phyloP scores from a whole-genome alignment of 2,888 invertebrate genomes.

The Charanyca ferruginea region DNA sequence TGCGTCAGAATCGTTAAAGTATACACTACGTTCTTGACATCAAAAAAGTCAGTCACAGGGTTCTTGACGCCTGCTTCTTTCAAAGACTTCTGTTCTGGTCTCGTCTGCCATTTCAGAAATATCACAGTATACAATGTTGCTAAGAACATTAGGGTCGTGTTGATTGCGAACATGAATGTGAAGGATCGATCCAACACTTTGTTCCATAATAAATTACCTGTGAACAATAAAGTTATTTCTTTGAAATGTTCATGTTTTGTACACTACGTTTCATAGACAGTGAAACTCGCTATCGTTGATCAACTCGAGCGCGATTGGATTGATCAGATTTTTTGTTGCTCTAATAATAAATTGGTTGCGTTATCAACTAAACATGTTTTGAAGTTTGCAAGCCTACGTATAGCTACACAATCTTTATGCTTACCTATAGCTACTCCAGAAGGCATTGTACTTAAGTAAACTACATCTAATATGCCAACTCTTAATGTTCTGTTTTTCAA shows the following conservation, averaged over 20 bases:
- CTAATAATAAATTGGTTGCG: not conserved
- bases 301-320: not conserved
- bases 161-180: slow-evolving; percentile 94
- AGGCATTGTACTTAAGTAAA: slow-evolving; percentile 96
- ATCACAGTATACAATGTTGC: slow-evolving; percentile 93
- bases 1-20: slow-evolving; percentile 92
- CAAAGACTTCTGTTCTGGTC: slow-evolving; percentile 91
- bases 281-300: not conserved
- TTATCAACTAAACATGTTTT: not conserved
- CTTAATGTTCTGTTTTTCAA: slow-evolving; percentile 93
- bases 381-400: not conserved
- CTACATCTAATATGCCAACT: slow-evolving; percentile 95
- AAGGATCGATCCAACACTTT: slow-evolving; percentile 92
- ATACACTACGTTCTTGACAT: slow-evolving; percentile 92
- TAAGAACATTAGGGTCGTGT: slow-evolving; percentile 91
- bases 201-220: slow-evolving; percentile 93
- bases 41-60: slow-evolving; percentile 93
- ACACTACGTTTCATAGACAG: slow-evolving; percentile 3
- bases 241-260: slow-evolving; percentile 29
- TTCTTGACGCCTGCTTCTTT: slow-evolving; percentile 91
- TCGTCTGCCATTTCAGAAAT: slow-evolving; percentile 93
- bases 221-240: slow-evolving; percentile 63
- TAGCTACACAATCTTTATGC: slow-evolving; percentile 13
- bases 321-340: not conserved
- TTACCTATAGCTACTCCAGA: slow-evolving; percentile 94